These are phyloP conservation scores for Climacteris rufus DNA, from an alignment of 2,113 vertebrate genomes.

Conservation along the genomic window DNA sequence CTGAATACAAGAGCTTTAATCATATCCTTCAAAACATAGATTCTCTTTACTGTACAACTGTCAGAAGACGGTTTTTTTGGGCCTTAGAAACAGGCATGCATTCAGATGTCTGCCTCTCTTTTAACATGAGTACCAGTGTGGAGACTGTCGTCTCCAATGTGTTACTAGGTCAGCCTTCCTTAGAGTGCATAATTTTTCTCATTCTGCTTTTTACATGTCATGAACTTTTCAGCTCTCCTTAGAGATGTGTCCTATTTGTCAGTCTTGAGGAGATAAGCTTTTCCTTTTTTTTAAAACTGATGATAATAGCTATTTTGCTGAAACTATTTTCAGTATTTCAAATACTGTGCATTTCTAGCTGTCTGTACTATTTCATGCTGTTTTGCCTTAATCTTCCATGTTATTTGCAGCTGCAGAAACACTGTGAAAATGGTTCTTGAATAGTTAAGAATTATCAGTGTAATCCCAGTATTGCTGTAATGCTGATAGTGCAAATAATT, in stretches of 20 bases:
- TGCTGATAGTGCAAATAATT: not conserved
- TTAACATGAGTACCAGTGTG: not conserved
- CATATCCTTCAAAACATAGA: not conserved
- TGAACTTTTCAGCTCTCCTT: not conserved
- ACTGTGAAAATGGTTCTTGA: not conserved
- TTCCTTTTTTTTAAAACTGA: not conserved
- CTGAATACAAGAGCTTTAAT: not conserved
- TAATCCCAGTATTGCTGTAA: not conserved
- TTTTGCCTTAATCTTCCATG: not conserved
- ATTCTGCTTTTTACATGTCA: not conserved
- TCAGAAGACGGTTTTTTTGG: not conserved
- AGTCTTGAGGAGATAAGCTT: not conserved
- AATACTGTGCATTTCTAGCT: not conserved
- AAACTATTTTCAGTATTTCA: not conserved
- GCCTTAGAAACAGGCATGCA: not conserved
- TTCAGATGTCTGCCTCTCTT: not conserved
- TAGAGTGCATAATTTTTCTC: not conserved
- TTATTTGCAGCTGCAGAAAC: not conserved
- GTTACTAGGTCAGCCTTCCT: not conserved
- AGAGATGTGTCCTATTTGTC: not conserved
- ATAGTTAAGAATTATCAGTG: not conserved
- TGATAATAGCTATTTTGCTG: not conserved
- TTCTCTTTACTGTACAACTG: not conserved
- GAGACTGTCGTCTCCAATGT: not conserved
- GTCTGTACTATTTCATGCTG: not conserved